Conservation (phyloP, 2,113 vertebrate genomes). For the Poeciliopsis turrubarensis region DNA sequence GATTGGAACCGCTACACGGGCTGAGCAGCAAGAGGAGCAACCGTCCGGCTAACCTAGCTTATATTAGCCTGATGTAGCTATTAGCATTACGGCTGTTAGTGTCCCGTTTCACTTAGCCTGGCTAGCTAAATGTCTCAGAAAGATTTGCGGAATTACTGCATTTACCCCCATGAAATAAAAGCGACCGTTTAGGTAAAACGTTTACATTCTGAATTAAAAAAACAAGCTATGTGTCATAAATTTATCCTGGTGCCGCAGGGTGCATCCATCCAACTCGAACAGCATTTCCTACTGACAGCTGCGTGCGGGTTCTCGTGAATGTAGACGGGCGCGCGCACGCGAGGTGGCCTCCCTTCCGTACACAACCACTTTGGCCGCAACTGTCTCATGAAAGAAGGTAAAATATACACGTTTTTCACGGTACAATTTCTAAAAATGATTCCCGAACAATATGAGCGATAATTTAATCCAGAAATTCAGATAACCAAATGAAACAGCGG, state of each 20-base stretch:
- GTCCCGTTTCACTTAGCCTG: constrained; percentile 59
- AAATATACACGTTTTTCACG: too few relatives aligned
- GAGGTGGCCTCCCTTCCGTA: constrained; percentile 41
- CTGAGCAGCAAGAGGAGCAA: constrained; percentile 26
- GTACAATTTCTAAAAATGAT: too few relatives aligned
- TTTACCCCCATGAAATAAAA: neutral
- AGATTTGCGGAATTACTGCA: constrained; percentile 2
- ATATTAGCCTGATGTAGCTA: constrained; percentile 42
- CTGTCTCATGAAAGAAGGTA: neutral
- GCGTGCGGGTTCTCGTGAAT: constrained; percentile 68
- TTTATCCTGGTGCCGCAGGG: constrained; percentile 30
- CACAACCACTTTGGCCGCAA: neutral
- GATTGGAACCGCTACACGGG: constrained; percentile 4
- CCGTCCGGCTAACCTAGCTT: constrained; percentile 60
- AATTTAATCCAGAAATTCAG: too few relatives aligned
- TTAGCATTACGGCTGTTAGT: constrained; percentile 51
- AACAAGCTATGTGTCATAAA: constrained; percentile 22
- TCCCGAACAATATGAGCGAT: too few relatives aligned
- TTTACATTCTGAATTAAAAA: constrained; percentile 21
- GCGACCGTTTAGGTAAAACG: neutral
- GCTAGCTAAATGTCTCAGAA: constrained; percentile 24
- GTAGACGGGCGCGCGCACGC: constrained; percentile 45
- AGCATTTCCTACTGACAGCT: constrained; percentile 82
- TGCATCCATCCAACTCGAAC: constrained; percentile 53
- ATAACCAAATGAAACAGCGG: too few relatives aligned